Base-by-base conservation (phyloP, 2,888 invertebrate species). In the Nyleta sp. region DNA sequence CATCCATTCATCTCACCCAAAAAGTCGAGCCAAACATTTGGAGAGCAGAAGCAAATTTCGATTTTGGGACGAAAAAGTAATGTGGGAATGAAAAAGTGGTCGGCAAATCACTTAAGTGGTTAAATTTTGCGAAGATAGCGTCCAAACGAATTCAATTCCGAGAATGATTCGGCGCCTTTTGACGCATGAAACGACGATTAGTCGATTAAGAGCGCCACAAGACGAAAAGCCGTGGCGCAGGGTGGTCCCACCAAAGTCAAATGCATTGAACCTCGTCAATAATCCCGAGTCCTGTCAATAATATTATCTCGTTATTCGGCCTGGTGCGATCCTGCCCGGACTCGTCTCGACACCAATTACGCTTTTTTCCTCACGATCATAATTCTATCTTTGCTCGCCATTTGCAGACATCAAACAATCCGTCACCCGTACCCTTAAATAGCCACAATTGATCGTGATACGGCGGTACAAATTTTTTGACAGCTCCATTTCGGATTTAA, bases 191-290 rank as follows among this genome's bases (percentile, higher is more conserved):
- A 71, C 62, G 53, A 50, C 67, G 71, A 79, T 75, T 71, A 74
- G 64, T 48, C 46, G 76, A 77, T 76, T 77, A 68, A 77, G 59
- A 68, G 48, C 24, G 53, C 46, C 40, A n/a, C 35, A 65, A 71
- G 59, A 53, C 57, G 78, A 70, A 71, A 57, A 62, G 68, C 46
- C 24, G 67, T 35, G 68, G 70, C 62, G 31, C 82, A 84, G 85
- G 86, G 86, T 87, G 86, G 86, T 87, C 85, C 80, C 67, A 80
- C 83, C 84, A 82, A 82, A 82, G 84, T 85, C 86, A 83, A 85
- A 81, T 81, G 71, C 81, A 82, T 82, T 83, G 82, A 84, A 84
- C 81, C 70, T 71, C 71, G 74, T 68, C 80, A 79, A 80, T 80
- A 80, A 74, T 77, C 64, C 73, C 67, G 50, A 80, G 82, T 83